Evolutionary conservation across 2,113 vertebrate genomes (phyloP).

Genomic region (Tympanuchus pallidicinctus): DNA sequence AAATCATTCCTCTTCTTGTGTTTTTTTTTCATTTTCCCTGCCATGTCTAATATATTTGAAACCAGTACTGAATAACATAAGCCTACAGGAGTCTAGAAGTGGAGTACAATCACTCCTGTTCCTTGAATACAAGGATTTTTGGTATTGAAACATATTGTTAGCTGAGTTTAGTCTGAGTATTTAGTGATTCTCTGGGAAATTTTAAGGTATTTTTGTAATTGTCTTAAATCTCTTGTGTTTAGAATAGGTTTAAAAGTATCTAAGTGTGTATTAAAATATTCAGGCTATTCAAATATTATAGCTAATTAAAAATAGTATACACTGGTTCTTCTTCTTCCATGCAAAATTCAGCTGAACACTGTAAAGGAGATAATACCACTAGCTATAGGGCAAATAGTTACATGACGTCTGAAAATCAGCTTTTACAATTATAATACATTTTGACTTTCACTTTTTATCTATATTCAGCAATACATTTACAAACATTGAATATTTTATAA

Average conservation of each 20-base stretch:
- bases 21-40: background rate
- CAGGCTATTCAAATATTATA: slow-evolving; percentile 29
- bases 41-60: background rate
- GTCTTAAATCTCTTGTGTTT: slow-evolving; percentile 22
- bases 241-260: slow-evolving; percentile 29
- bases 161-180: background rate
- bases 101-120: background rate
- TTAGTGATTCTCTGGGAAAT: background rate
- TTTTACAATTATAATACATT: background rate
- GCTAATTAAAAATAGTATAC: slow-evolving; percentile 28
- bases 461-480: slow-evolving; percentile 31
- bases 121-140: background rate
- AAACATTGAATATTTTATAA: slow-evolving; percentile 46
- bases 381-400: background rate
- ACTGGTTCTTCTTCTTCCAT: background rate
- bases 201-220: slow-evolving; percentile 17
- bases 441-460: slow-evolving; percentile 15
- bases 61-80: background rate
- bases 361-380: background rate
- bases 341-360: background rate
- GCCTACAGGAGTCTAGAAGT: background rate
- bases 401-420: background rate
- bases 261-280: slow-evolving; percentile 20
- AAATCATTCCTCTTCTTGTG: background rate
- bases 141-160: background rate